Evolutionary conservation across 2,113 vertebrate species (phyloP).

Genomic region (Suricata suricatta): DNA sequence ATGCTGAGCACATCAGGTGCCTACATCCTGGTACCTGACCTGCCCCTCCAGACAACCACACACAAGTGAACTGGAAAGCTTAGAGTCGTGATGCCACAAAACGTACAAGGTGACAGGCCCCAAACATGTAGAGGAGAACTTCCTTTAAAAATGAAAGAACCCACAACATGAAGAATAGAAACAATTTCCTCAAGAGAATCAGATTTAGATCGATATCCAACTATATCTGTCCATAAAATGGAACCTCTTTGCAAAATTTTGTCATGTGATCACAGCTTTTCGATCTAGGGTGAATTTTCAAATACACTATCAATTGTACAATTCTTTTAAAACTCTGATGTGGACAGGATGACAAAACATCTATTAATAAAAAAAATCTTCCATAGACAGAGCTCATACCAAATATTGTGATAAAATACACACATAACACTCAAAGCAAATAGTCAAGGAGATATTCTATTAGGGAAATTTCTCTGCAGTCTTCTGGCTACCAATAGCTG

Average conservation of each 20-base stretch:
- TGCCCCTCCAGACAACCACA: neutral
- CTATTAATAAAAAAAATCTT: neutral
- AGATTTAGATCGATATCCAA: neutral
- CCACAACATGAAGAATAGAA: neutral
- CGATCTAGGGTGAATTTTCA: neutral
- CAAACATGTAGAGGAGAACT: neutral
- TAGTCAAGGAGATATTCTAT: neutral
- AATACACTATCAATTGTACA: neutral
- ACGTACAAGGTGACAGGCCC: neutral
- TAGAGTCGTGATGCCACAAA: neutral
- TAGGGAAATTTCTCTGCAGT: neutral
- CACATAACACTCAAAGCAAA: neutral
- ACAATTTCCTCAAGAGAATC: neutral
- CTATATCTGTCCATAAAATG: neutral
- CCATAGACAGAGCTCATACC: neutral
- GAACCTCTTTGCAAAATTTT: neutral
- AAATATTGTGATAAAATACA: neutral
- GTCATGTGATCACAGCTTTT: neutral
- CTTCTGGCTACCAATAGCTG: neutral
- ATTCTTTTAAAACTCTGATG: neutral
- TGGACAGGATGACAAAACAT: neutral
- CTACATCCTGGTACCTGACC: neutral
- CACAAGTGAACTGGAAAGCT: neutral
- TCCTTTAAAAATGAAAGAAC: neutral
- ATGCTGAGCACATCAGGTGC: neutral